Percentiles rank a stretch among this genome's conserved stretches.
phyloP scores from a whole-genome alignment of 2,888 invertebrate genomes.

The Eupithecia exiguata region DNA sequence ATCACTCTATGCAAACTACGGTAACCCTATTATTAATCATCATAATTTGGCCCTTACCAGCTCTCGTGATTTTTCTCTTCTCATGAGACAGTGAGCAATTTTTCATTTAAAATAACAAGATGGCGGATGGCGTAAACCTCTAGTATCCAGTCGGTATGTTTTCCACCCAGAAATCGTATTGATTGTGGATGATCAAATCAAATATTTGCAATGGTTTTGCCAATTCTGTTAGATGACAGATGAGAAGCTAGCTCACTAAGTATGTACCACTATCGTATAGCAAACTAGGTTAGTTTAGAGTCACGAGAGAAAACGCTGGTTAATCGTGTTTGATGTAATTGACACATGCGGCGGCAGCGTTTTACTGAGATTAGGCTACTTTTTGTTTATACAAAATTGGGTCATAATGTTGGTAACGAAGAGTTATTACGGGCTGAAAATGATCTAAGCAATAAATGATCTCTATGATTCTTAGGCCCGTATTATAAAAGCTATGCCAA shows the following conservation, averaged over 20 bases:
- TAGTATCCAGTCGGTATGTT: background rate
- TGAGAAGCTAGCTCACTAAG: slow-evolving; percentile 7
- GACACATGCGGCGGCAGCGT: background rate
- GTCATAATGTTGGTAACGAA: background rate
- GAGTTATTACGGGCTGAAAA: background rate
- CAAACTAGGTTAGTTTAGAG: slow-evolving; percentile 6
- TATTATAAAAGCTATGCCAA: too few species aligned
- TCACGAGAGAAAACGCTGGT: background rate
- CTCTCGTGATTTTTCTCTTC: background rate
- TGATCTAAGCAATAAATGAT: background rate
- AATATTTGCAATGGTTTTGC: slow-evolving; percentile 12
- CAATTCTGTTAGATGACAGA: background rate
- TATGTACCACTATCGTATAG: background rate
- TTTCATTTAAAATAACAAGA: background rate
- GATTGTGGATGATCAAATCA: slow-evolving; percentile 10
- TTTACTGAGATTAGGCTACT: background rate
- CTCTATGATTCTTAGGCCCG: too few species aligned
- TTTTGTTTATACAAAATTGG: background rate
- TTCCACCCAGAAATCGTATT: background rate
- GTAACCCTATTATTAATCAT: background rate
- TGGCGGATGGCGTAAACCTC: background rate
- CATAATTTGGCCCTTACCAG: background rate
- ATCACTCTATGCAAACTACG: background rate
- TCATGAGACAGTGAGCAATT: background rate
- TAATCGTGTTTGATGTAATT: background rate